Conservation (phyloP, 2,797 vertebrate genomes). For the Acropternis orthonyx region DNA sequence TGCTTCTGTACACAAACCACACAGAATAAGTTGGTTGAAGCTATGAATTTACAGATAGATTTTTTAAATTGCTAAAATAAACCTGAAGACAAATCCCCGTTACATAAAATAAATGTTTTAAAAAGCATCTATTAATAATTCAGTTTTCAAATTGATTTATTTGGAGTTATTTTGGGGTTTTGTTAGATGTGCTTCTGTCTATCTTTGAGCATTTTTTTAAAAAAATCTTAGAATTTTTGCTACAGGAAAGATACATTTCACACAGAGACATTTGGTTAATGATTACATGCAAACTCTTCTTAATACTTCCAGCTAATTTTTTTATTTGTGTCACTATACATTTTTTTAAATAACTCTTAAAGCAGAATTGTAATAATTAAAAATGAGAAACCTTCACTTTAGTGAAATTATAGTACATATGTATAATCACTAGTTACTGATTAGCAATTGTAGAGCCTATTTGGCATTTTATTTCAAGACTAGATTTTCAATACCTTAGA, state of each 20-base stretch:
- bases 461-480: neutral
- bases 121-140: neutral
- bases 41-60: neutral
- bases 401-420: neutral
- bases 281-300: neutral
- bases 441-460: neutral
- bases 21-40: neutral
- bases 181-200: neutral
- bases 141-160: neutral
- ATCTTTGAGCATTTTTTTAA: neutral
- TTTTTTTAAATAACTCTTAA: neutral
- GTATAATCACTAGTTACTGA: neutral
- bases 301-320: neutral
- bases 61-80: neutral
- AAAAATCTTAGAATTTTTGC: neutral
- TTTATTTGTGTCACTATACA: neutral
- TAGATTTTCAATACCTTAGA: neutral
- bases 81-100: neutral
- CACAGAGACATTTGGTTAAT: neutral
- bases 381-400: neutral
- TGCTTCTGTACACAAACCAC: neutral
- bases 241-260: neutral
- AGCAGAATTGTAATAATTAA: neutral
- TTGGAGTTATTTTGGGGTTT: neutral
- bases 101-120: neutral